Percentiles rank a stretch among this genome's conserved stretches.
Conservation (phyloP, 2,113 vertebrate genomes). For the Furnarius figulus region DNA sequence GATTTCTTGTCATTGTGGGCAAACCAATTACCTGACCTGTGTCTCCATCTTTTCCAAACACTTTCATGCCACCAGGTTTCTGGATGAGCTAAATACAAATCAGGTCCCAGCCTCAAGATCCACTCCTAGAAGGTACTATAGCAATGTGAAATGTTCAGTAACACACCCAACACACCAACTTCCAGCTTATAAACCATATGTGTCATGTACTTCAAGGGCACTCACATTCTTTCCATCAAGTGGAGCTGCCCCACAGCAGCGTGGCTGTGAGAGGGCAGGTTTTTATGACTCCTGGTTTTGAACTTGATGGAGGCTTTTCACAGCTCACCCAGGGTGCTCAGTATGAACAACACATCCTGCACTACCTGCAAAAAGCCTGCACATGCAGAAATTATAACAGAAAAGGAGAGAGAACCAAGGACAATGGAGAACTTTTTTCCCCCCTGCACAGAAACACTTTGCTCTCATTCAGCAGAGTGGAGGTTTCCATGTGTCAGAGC, state of each 20-base stretch:
- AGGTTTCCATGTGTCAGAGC: not conserved
- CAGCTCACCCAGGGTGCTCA: not conserved
- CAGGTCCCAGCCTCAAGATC: not conserved
- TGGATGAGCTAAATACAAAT: not conserved
- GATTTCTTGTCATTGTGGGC: not conserved
- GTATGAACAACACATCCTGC: not conserved
- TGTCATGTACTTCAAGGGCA: not conserved
- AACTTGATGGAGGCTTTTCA: not conserved
- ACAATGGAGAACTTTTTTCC: not conserved
- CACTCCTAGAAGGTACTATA: not conserved
- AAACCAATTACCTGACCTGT: not conserved
- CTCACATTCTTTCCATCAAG: not conserved
- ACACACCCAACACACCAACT: not conserved
- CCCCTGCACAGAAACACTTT: not conserved
- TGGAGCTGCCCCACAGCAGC: not conserved
- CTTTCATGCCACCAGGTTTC: not conserved
- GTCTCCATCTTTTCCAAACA: not conserved
- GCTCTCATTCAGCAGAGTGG: not conserved
- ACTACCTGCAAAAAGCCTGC: not conserved
- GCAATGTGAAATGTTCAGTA: fast-evolving
- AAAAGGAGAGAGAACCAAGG: not conserved
- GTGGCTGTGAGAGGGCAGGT: not conserved
- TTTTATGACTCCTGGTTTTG: not conserved
- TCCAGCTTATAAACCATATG: not conserved
- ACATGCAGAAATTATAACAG: not conserved